Conservation (phyloP, 2,888 invertebrate species). For the Synanthedon formicaeformis region DNA sequence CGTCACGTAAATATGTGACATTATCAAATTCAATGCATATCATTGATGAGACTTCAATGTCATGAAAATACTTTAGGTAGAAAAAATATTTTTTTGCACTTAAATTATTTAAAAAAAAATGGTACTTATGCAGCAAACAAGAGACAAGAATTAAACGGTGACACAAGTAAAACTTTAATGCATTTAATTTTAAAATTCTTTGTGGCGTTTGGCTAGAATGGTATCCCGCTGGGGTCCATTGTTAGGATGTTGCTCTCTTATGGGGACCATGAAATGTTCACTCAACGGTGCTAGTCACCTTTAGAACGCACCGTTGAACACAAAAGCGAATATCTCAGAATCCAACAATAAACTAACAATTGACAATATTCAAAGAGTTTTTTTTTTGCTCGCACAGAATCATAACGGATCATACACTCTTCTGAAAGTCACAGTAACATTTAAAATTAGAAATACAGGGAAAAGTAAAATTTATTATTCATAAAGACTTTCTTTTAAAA, state of each 20-base stretch:
- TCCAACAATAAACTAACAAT: constrained; percentile 68
- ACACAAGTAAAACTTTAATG: background rate
- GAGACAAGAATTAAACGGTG: too few relatives aligned
- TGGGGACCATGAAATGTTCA: constrained; percentile 28
- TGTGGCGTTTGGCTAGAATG: constrained; percentile 38
- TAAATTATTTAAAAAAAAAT: too few relatives aligned
- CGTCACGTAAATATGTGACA: too few relatives aligned
- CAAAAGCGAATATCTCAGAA: constrained; percentile 64
- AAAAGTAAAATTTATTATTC: too few relatives aligned
- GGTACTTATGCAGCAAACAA: too few relatives aligned
- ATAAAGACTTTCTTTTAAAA: too few relatives aligned
- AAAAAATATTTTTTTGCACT: too few relatives aligned
- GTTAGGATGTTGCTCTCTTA: constrained; percentile 52
- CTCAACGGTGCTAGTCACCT: constrained; percentile 17
- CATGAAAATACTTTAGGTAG: too few relatives aligned
- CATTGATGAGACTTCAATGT: too few relatives aligned
- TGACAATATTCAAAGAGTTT: constrained; percentile 52
- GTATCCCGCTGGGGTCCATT: constrained; percentile 56
- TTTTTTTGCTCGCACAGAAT: constrained; percentile 34
- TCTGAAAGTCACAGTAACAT: too few relatives aligned
- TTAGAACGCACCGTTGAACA: constrained; percentile 62
- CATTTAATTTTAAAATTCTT: background rate
- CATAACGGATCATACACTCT: constrained; percentile 48
- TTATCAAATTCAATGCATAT: too few relatives aligned
- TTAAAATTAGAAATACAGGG: too few relatives aligned